A percentile compares a stretch with the other conserved stretches of the same genome.
Evolutionary conservation across 1,140 invertebrate genomes (phyloP).

Genomic region (Plutomurus gul): DNA sequence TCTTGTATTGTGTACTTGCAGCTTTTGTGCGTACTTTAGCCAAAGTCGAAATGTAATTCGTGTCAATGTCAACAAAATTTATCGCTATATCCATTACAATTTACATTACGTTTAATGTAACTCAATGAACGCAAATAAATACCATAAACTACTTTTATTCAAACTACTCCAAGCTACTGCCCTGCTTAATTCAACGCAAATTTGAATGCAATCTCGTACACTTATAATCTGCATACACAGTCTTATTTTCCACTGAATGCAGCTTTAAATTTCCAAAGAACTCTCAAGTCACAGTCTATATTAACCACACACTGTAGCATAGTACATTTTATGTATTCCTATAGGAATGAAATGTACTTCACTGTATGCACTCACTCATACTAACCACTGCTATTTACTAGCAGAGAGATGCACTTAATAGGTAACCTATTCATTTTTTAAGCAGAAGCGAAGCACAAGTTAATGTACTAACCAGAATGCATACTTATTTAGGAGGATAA

Average conservation of each 20-base stretch:
- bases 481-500: no score
- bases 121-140: background rate
- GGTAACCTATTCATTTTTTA: no score
- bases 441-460: no score
- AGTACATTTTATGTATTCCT: no score
- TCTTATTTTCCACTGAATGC: background rate
- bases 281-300: background rate
- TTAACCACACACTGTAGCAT: background rate
- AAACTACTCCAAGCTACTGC: background rate
- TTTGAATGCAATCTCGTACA: background rate
- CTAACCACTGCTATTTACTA: no score
- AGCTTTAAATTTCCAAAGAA: background rate
- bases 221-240: background rate
- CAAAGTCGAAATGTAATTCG: conserved; percentile 1
- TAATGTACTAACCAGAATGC: no score
- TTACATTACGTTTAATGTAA: background rate
- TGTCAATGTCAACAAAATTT: conserved; percentile 15
- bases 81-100: background rate
- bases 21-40: no score
- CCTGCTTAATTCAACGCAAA: background rate
- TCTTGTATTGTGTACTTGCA: no score
- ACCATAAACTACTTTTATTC: background rate
- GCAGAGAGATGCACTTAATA: no score
- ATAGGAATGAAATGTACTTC: no score
- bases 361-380: no score